Conservation (phyloP, 37 sponge, comb jelly and placozoan genomes). For the Trichoplax adhaerens region DNA sequence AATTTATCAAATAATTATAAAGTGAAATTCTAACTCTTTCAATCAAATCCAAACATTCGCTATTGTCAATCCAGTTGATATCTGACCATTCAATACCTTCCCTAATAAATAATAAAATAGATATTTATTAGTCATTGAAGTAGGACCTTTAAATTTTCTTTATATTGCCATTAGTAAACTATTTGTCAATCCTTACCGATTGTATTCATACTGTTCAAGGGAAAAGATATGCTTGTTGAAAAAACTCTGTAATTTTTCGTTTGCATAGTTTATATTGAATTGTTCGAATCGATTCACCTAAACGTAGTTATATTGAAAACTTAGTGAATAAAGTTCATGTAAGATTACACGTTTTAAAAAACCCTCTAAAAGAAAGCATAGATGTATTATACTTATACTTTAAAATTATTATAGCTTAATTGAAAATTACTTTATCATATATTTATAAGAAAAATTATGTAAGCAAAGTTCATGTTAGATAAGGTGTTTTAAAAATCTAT, state of each 20-base stretch:
- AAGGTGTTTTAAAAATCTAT: too few species aligned
- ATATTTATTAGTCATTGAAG: neutral
- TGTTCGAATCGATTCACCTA: constrained; percentile 87
- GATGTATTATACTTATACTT: too few species aligned
- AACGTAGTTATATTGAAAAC: too few species aligned
- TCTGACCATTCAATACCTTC: constrained; percentile 97
- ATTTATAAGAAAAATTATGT: too few species aligned
- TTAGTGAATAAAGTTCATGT: too few species aligned
- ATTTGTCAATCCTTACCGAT: constrained; percentile 24
- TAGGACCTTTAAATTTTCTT: neutral
- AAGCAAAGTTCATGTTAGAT: too few species aligned
- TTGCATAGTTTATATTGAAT: constrained; percentile 99
- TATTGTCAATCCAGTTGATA: constrained; percentile 98
- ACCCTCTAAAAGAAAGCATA: too few species aligned
- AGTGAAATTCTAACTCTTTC: constrained; percentile 44
- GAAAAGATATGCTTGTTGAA: constrained; percentile 99
- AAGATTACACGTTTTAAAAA: too few species aligned
- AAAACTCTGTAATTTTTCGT: constrained; percentile 97
- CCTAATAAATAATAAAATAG: constrained; percentile 15
- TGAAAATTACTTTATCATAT: too few species aligned
- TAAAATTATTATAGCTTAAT: too few species aligned
- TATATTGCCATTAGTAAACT: neutral
- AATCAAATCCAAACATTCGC: constrained; percentile 84
- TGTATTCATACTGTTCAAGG: constrained; percentile 98
- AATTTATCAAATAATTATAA: neutral